Percentiles rank a stretch among this genome's conserved stretches.
Evolutionary conservation across 1,140 invertebrate species (phyloP).

Genomic region (Drosophila grimshawi): DNA sequence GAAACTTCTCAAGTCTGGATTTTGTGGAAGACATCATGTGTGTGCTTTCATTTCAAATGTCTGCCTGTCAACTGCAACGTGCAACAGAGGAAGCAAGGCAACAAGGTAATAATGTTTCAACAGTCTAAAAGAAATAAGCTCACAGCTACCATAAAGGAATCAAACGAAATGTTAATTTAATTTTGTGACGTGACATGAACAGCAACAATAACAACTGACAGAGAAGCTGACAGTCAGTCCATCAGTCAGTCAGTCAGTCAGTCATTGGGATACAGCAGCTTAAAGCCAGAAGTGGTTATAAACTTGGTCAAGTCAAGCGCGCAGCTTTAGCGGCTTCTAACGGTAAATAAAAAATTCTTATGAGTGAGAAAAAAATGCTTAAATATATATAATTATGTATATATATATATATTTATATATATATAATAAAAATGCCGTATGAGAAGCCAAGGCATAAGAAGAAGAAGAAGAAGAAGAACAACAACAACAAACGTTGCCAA

Average conservation of each 20-base stretch:
- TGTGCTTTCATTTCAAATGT: conserved; percentile 7
- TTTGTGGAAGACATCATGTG: neutral
- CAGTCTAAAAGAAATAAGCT: neutral
- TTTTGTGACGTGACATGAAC: conserved; percentile 67
- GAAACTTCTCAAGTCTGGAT: neutral
- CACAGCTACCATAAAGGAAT: conserved; percentile 15
- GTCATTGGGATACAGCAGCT: neutral
- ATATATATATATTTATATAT: no score
- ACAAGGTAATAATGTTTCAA: neutral
- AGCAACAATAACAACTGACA: conserved; percentile 25
- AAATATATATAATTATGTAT: conserved; percentile 22
- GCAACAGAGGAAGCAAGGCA: conserved; percentile 1
- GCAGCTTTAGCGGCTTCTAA: conserved; percentile 73
- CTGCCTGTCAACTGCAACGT: conserved; percentile 10
- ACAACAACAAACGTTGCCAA: conserved; percentile 43
- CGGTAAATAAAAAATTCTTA: conserved; percentile 66
- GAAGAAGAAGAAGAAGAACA: conserved; percentile 8
- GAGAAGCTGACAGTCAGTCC: conserved; percentile 45
- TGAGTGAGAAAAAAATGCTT: conserved; percentile 36
- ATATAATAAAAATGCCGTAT: conserved; percentile 30
- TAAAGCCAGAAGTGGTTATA: conserved; percentile 6
- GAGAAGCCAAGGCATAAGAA: conserved; percentile 12
- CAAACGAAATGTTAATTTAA: conserved; percentile 64
- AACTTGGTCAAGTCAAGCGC: conserved; percentile 59
- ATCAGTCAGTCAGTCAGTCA: conserved; percentile 3